These are phyloP conservation scores for Leptinotarsa haldemani DNA, from an alignment of 2,888 invertebrate genomes.

Conservation along the genomic window DNA sequence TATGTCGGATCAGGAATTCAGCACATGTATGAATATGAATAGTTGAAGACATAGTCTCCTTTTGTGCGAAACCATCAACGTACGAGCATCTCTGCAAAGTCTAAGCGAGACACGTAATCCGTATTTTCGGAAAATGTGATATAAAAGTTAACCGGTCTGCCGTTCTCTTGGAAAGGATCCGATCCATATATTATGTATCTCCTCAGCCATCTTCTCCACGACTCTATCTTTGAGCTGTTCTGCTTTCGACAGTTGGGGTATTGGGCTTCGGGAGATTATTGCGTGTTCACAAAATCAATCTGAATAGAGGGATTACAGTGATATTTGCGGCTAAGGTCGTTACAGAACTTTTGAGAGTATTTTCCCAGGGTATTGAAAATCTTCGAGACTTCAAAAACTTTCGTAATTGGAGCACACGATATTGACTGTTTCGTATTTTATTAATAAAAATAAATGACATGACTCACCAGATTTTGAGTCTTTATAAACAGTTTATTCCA, in stretches of 20 bases:
- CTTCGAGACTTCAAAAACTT: too few species aligned
- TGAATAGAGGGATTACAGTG: background rate
- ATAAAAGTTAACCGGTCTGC: slow-evolving; percentile 37
- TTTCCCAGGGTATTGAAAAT: too few species aligned
- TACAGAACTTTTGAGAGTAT: too few species aligned
- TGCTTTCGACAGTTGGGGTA: slow-evolving; percentile 15
- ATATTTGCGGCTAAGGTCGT: background rate
- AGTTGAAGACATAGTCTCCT: slow-evolving; percentile 48
- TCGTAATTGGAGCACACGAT: too few species aligned
- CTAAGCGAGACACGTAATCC: slow-evolving; percentile 48
- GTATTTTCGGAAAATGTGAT: slow-evolving; percentile 49
- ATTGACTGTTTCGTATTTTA: too few species aligned
- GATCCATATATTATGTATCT: slow-evolving; percentile 23
- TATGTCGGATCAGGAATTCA: slow-evolving; percentile 44
- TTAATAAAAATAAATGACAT: too few species aligned
- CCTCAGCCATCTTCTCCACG: slow-evolving; percentile 17
- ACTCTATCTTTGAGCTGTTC: slow-evolving; percentile 2
- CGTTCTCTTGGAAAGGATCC: slow-evolving; percentile 14
- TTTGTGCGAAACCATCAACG: slow-evolving; percentile 43
- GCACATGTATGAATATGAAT: slow-evolving; percentile 48
- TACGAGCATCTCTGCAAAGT: slow-evolving; percentile 41
- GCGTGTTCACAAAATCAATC: background rate
- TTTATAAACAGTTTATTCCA: too few species aligned
- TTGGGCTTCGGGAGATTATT: background rate
- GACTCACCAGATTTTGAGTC: too few species aligned